Evolutionary conservation across 1,140 invertebrate genomes (phyloP).

Genomic region (Epicauta chinensis): DNA sequence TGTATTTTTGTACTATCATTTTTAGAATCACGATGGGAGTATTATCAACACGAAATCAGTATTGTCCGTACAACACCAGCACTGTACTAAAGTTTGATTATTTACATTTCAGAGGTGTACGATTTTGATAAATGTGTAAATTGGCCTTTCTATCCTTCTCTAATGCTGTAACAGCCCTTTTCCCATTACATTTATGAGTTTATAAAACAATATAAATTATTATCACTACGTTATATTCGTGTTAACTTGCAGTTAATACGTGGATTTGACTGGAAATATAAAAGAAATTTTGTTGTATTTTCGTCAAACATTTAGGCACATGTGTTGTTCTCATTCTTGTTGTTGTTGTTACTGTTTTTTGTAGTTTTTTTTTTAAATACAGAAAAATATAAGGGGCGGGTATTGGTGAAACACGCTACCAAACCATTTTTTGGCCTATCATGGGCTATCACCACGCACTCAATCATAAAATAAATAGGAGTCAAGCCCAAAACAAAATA

Average conservation of each 20-base stretch:
- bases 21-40: too few relatives aligned
- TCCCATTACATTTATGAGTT: constrained; percentile 15
- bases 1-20: too few relatives aligned
- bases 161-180: neutral
- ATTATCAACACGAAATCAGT: constrained; percentile 10
- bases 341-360: too few relatives aligned
- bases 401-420: constrained; percentile 4
- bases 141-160: neutral
- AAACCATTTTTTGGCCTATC: constrained; percentile 14
- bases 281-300: constrained; percentile 13
- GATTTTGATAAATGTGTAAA: constrained; percentile 12
- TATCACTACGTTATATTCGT: constrained; percentile 11
- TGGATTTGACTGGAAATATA: constrained; percentile 12
- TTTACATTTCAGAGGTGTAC: constrained; percentile 7
- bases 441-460: constrained; percentile 17
- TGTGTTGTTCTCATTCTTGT: neutral
- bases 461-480: constrained; percentile 14
- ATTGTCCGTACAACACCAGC: neutral
- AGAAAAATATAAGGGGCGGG: too few relatives aligned
- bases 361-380: too few relatives aligned
- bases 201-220: constrained; percentile 16
- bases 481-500: constrained; percentile 6
- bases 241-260: constrained; percentile 9
- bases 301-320: constrained; percentile 11
- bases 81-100: constrained; percentile 4